These are phyloP conservation scores for Aegypius monachus DNA, from an alignment of 2,113 vertebrate species.

Conservation along the genomic window DNA sequence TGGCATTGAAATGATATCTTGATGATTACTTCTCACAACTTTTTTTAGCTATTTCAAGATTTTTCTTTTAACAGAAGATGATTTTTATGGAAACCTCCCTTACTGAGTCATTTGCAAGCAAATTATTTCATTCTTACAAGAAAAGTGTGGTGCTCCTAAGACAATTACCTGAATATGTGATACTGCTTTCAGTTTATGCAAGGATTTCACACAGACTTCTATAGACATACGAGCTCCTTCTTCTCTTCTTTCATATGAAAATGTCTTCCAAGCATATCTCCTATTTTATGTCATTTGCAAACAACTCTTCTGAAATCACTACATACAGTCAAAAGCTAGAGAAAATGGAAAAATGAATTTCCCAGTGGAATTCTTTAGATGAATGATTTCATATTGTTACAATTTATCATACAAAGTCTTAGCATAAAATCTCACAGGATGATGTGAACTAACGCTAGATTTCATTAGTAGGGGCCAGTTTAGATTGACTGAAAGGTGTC, in stretches of 20 bases:
- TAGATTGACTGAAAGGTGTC: background rate
- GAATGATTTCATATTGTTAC: background rate
- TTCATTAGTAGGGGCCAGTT: background rate
- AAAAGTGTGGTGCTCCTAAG: background rate
- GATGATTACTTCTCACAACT: background rate
- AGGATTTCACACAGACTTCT: background rate
- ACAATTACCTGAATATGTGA: background rate
- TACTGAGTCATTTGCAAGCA: background rate
- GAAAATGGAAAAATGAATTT: background rate
- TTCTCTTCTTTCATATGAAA: background rate
- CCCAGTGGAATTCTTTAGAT: background rate
- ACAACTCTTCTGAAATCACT: background rate
- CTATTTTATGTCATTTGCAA: background rate
- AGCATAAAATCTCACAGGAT: background rate
- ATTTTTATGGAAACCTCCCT: background rate
- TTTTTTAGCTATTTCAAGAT: background rate
- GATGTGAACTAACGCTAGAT: background rate
- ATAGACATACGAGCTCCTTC: background rate
- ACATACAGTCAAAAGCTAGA: background rate
- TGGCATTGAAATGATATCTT: background rate
- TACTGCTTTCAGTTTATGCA: background rate
- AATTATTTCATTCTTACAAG: background rate
- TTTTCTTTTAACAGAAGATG: background rate
- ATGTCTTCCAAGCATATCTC: background rate
- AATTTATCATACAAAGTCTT: background rate